Base-by-base conservation (phyloP, 2,888 invertebrate genomes). In the Drosophila kokeensis region DNA sequence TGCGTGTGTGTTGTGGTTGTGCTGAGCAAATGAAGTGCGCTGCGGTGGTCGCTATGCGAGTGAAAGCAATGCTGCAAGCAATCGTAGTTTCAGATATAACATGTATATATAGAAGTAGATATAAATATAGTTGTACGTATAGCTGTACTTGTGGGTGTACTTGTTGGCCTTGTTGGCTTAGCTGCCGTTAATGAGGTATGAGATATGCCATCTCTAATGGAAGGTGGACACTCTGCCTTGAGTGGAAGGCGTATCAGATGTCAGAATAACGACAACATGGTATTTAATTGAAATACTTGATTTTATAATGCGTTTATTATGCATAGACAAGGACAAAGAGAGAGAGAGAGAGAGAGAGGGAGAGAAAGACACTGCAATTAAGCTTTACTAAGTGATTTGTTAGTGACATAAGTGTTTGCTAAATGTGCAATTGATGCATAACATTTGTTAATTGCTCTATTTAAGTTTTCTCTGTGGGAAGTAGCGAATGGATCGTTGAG, bases 21-120 rank as follows among this genome's bases (percentile, higher is more conserved):
- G 77, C 65, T 78, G 60, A 59, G 70, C 63, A 73, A 86, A 83
- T 83, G 73, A 76, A 83, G 83, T 74, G 73, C 70, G 66, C 71
- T 66, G 54, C 42, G 74, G 30, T 79, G 66, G 66, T 62, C 63
- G 61, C 63, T 32, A 27, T 62, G 72, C 61, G 59, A 61, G 68
- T 40, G 11, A 73, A 79, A 62, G 76, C 72, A 67, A 62, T 61
- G 78, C 58, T 62, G 67, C 66, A 79, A 74, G 75, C 61, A 55
- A 54, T 40, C 36, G n/a, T 67, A 50, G 34, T 57, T 30, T 68
- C 57, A 62, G 71, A 52, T 75, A 49, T 50, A 64, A 53, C 30
- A 55, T 45, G 15, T 42, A 42, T 54, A 34, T 18, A 29, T 21
- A 38, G 54, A 13, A 29, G 13, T n/a, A n/a, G 13, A n/a, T 38